Evolutionary conservation across 2,113 vertebrate species (phyloP).

Genomic region (Tiliqua scincoides): DNA sequence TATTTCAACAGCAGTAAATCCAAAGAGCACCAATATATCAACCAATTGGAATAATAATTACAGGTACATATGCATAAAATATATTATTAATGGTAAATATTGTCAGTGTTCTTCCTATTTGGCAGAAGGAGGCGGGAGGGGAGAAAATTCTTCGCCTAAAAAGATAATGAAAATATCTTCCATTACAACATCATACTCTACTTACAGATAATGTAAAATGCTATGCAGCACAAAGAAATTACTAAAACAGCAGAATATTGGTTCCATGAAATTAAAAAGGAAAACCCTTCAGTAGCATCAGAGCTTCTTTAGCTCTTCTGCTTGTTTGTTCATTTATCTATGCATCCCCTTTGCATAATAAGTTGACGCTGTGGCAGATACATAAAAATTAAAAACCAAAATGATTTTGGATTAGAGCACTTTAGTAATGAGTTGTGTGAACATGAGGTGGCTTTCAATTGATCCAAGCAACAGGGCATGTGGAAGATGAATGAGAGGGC

Average conservation of each 20-base stretch:
- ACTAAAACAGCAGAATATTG: slow-evolving; percentile 11
- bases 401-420: slow-evolving; percentile 3
- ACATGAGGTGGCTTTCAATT: not conserved
- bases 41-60: no score
- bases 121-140: no score
- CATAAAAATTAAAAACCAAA: slow-evolving; percentile 7
- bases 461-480: not conserved
- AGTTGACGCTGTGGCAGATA: not conserved
- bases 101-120: no score
- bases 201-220: not conserved
- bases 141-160: no score
- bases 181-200: not conserved
- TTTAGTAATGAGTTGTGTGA: not conserved
- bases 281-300: not conserved
- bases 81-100: no score
- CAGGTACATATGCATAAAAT: no score
- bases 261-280: not conserved
- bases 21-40: no score
- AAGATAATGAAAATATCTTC: no score
- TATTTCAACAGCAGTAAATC: no score
- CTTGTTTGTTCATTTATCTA: not conserved
- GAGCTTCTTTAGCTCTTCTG: not conserved
- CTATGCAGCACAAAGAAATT: not conserved
- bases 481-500: not conserved
- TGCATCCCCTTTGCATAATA: not conserved